These are phyloP conservation scores for Litocranius walleri DNA, from an alignment of 2,113 vertebrate genomes.

Conservation along the genomic window DNA sequence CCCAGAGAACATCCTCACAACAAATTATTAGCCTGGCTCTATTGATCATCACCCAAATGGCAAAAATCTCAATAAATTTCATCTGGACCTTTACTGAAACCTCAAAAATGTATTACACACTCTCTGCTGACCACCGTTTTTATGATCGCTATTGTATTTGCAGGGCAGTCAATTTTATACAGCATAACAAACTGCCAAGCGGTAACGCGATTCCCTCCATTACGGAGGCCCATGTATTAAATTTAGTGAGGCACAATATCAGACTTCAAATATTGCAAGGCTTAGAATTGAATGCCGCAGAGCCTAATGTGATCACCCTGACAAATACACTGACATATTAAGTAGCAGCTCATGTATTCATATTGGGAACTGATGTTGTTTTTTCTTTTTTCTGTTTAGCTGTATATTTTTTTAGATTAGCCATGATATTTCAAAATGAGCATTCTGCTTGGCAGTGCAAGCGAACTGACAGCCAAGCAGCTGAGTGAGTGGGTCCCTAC, in stretches of 20 bases:
- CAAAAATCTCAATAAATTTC: conserved; percentile 86
- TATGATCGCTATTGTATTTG: conserved; percentile 86
- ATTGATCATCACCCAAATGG: conserved; percentile 86
- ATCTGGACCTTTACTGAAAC: conserved; percentile 82
- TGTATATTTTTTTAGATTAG: conserved; percentile 73
- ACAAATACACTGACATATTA: conserved; percentile 87
- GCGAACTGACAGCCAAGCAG: not conserved
- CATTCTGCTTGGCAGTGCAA: conserved; percentile 44
- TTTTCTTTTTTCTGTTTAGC: conserved; percentile 60
- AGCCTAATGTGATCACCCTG: conserved; percentile 84
- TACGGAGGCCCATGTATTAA: conserved; percentile 84
- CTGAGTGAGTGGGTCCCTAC: not conserved
- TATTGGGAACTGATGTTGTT: conserved; percentile 79
- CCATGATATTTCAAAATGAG: conserved; percentile 72
- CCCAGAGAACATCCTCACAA: conserved; percentile 76
- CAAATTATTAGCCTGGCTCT: conserved; percentile 84
- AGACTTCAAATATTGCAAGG: conserved; percentile 85
- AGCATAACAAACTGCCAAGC: conserved; percentile 85
- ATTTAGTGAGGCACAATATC: conserved; percentile 86
- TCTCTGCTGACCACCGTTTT: conserved; percentile 84
- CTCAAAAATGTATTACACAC: conserved; percentile 83
- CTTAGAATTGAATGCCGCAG: conserved; percentile 82
- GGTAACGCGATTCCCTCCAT: conserved; percentile 87
- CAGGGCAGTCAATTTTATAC: conserved; percentile 86
- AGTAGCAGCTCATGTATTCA: conserved; percentile 85